Conservation (phyloP, 2,888 invertebrate genomes). For the Tanaodytes sp. region DNA sequence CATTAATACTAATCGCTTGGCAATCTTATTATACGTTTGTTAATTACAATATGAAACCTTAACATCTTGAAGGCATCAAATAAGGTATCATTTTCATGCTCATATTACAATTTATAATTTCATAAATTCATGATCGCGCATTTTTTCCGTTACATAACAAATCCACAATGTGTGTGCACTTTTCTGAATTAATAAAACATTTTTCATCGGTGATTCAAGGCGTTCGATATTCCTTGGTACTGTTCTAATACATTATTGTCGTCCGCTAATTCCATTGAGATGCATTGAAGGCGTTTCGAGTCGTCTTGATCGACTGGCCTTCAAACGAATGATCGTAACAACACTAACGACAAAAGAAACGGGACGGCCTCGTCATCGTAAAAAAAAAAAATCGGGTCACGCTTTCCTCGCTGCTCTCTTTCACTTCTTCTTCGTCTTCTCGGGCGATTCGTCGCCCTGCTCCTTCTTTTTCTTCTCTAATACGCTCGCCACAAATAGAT, state of each 20-base stretch:
- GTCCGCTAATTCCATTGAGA: conserved; percentile 48
- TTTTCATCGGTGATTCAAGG: conserved; percentile 48
- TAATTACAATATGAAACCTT: conserved; percentile 21
- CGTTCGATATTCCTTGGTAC: conserved; percentile 38
- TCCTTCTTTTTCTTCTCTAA: conserved; percentile 34
- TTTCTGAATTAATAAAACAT: conserved; percentile 48
- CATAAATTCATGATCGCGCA: conserved; percentile 45
- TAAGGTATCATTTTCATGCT: conserved; percentile 35
- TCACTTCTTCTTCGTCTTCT: conserved; percentile 33
- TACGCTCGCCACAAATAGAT: conserved; percentile 44
- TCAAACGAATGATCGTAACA: conserved; percentile 51
- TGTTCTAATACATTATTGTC: conserved; percentile 49
- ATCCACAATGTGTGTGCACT: conserved; percentile 27
- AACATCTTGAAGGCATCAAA: conserved; percentile 30
- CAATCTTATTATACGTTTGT: conserved; percentile 18
- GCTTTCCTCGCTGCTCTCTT: conserved; percentile 51
- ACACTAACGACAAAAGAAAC: conserved; percentile 53
- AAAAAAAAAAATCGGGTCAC: conserved; percentile 52
- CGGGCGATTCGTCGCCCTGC: conserved; percentile 24
- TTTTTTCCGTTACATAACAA: conserved; percentile 40
- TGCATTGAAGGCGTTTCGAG: conserved; percentile 49
- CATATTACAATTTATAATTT: conserved; percentile 40
- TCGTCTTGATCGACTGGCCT: conserved; percentile 49
- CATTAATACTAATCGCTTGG: conserved; percentile 29
- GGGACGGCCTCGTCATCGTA: conserved; percentile 48